A percentile compares a stretch with the other conserved stretches of the same genome.
phyloP scores from a whole-genome alignment of 2,113 vertebrate genomes.

The Motacilla alba region DNA sequence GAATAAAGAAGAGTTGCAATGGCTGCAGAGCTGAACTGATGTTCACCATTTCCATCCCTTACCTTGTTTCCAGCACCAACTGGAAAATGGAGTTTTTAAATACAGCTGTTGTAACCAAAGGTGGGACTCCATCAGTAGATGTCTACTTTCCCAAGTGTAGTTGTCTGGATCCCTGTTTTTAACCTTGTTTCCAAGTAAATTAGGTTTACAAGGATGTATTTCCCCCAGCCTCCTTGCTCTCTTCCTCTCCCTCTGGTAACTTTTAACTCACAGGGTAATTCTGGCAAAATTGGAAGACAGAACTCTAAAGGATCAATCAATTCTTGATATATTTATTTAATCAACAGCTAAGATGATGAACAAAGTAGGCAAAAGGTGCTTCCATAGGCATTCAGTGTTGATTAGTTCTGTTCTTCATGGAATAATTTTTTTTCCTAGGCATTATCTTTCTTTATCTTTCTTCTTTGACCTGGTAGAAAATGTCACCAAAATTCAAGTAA shows the following conservation, averaged over 20 bases:
- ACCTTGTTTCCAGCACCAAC: neutral
- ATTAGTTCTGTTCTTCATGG: neutral
- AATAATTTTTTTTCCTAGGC: neutral
- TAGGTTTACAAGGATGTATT: neutral
- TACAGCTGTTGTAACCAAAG: neutral
- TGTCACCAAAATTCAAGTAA: neutral
- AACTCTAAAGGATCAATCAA: neutral
- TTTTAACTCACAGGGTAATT: neutral
- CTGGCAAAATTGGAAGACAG: neutral
- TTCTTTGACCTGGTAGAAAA: neutral
- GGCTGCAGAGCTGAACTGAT: neutral
- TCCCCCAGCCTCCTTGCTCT: fast-evolving
- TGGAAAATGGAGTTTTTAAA: neutral
- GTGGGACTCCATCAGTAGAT: neutral
- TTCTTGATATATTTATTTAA: neutral
- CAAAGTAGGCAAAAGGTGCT: neutral
- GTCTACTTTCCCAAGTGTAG: neutral
- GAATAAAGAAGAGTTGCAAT: neutral
- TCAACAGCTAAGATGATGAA: neutral
- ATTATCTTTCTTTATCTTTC: neutral
- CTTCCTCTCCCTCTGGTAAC: neutral
- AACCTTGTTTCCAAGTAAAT: neutral
- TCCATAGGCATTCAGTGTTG: neutral
- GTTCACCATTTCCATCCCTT: neutral
- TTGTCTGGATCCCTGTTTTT: neutral